Percentiles rank a stretch among this genome's conserved stretches.
phyloP scores from a whole-genome alignment of 2,888 invertebrate species.

The Laspeyria flexula region DNA sequence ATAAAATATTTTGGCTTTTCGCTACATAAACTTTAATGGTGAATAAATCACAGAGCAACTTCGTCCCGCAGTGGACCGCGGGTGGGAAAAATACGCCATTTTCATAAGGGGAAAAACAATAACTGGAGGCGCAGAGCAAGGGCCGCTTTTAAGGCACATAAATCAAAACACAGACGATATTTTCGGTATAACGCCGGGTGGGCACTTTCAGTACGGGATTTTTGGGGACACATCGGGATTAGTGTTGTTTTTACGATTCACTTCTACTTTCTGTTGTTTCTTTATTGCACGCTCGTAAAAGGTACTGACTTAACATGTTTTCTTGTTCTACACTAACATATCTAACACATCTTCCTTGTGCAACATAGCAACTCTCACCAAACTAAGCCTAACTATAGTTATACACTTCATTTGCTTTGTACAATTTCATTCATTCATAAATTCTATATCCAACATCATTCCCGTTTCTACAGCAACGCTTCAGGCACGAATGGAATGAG shows the following conservation, averaged over 20 bases:
- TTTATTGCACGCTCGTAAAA: constrained; percentile 69
- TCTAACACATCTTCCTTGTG: too few relatives aligned
- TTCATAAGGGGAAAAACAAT: constrained; percentile 83
- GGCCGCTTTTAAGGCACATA: constrained; percentile 82
- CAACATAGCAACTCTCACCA: constrained; percentile 1
- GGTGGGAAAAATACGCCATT: constrained; percentile 73
- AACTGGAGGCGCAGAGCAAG: constrained; percentile 75
- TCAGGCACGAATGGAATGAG: constrained; percentile 68
- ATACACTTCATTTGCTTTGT: constrained; percentile 46
- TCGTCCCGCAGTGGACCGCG: constrained; percentile 64
- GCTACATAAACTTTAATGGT: constrained; percentile 69
- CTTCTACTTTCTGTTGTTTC: constrained; percentile 70
- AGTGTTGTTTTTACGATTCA: constrained; percentile 81
- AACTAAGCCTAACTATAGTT: constrained; percentile 29
- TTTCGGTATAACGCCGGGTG: constrained; percentile 70
- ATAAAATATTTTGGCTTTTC: constrained; percentile 60
- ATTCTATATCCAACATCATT: constrained; percentile 59
- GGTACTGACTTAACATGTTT: constrained; percentile 51
- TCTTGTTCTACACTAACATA: constrained; percentile 49
- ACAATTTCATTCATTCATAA: constrained; percentile 51
- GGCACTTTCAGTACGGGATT: constrained; percentile 71
- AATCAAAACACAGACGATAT: constrained; percentile 82
- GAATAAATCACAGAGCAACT: constrained; percentile 70
- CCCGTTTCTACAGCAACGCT: constrained; percentile 54
- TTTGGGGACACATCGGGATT: constrained; percentile 76